phyloP scores from a whole-genome alignment of 2,888 invertebrate genomes.

The Troglohyphantes excavatus region DNA sequence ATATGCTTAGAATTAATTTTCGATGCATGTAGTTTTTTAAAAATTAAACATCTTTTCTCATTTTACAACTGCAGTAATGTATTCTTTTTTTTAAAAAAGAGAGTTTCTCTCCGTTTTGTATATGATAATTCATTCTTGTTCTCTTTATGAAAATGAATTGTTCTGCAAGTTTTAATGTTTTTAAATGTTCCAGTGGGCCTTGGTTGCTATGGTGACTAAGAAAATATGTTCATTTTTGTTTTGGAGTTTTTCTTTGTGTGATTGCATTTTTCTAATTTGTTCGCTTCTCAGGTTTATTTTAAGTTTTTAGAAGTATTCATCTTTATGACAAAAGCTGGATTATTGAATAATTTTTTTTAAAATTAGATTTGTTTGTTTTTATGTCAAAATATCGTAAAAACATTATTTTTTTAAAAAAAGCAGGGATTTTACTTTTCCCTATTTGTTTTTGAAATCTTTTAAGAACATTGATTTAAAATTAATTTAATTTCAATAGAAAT shows the following conservation, averaged over 20 bases:
- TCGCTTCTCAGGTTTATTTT: too few relatives aligned
- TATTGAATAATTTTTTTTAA: too few relatives aligned
- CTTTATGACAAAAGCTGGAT: too few relatives aligned
- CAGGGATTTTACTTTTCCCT: too few relatives aligned
- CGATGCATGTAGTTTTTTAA: background rate
- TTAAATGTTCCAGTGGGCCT: background rate
- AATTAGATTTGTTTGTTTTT: too few relatives aligned
- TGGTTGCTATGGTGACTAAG: background rate
- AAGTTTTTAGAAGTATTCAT: too few relatives aligned
- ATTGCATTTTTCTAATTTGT: too few relatives aligned
- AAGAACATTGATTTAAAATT: too few relatives aligned
- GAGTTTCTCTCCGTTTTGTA: background rate
- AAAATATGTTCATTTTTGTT: background rate
- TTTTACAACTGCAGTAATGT: background rate
- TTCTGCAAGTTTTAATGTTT: background rate
- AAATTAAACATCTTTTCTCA: background rate
- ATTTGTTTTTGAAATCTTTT: too few relatives aligned
- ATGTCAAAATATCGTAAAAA: too few relatives aligned
- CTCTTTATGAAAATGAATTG: background rate
- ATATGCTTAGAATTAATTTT: background rate
- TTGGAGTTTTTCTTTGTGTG: background rate
- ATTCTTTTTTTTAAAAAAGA: background rate
- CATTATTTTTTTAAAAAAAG: too few relatives aligned
- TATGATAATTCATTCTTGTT: background rate
- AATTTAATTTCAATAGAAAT: too few relatives aligned